These are phyloP conservation scores for Epirrita christyi DNA, from an alignment of 2,888 invertebrate genomes.

Conservation along the genomic window DNA sequence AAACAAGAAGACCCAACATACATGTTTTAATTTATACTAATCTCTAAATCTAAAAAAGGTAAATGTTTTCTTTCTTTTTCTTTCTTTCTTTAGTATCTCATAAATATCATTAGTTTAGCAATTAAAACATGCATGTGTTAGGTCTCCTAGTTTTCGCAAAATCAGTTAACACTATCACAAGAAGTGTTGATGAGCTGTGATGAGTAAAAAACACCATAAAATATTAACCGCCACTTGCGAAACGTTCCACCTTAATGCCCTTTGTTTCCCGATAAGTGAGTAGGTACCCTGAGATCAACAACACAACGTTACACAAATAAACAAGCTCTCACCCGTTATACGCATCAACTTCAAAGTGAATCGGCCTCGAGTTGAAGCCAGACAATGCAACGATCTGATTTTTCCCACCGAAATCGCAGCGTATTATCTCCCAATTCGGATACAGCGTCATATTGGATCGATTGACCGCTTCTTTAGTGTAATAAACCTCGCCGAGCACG, in stretches of 20 bases:
- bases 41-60: too few species aligned
- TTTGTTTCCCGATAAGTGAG: constrained; percentile 7
- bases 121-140: too few species aligned
- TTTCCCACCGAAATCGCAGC: constrained; percentile 90
- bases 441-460: constrained; percentile 56
- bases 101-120: too few species aligned
- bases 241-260: background rate
- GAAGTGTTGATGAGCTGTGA: too few species aligned
- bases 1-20: too few species aligned
- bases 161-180: too few species aligned
- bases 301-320: constrained; percentile 13
- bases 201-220: too few species aligned
- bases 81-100: too few species aligned
- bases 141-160: too few species aligned
- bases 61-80: too few species aligned
- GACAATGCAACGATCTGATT: constrained; percentile 88
- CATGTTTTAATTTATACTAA: too few species aligned
- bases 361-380: constrained; percentile 88
- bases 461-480: constrained; percentile 61
- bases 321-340: constrained; percentile 90
- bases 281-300: constrained; percentile 9
- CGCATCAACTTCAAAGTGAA: constrained; percentile 95
- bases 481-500: constrained; percentile 89
- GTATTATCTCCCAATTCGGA: constrained; percentile 88
- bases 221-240: background rate